Evolutionary conservation across 2,888 invertebrate species (phyloP), one percentile per base, ranked within the genome.

Genomic region (Platycheirus albimanus): DNA sequence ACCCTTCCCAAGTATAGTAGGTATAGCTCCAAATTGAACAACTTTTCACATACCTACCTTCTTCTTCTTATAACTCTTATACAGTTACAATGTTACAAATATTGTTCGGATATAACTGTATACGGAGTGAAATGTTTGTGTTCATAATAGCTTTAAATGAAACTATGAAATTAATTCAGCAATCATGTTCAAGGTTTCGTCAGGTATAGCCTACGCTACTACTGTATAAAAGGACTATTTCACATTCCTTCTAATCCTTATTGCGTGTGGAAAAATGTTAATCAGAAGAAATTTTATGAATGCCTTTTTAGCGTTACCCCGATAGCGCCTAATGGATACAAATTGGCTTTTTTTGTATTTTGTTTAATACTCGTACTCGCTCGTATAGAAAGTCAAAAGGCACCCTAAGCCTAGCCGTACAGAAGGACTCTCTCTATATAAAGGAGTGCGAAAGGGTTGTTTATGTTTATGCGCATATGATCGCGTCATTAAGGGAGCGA

Each of bases 261-360:
- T 83, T 78, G 83, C 83, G 83, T 83, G 83, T 63, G 69, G 83
- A 69, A 74, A 83, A 83, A 83, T 83, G 83, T 83, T 83, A 83
- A 83, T 83, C 54, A 74, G 83, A 30, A 78, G 72, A 72, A 83
- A 83, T 83, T 83, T 83, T 83, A 83, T 83, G 83, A 83, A 83
- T 83, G 83, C 83, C 83, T 83, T 83, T 83, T 83, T 83, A 83
- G 83, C 83, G 83, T 83, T 83, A 78, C 63, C 56, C 72, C 72
- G 83, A 83, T 83, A 83, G 72, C 78, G 67, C 49, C 72, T 83
- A 83, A 83, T 83, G 83, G 83, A 83, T 83, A 83, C 83, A 83
- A 83, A 83, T 83, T 83, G 83, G 61, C 64, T 33, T 78, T 78
- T 77, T 77, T 63, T n/a, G n/a, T n/a, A n/a, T n/a, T n/a, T n/a